phyloP scores from a whole-genome alignment of 2,113 vertebrate genomes.

The Xyrauchen texanus region DNA sequence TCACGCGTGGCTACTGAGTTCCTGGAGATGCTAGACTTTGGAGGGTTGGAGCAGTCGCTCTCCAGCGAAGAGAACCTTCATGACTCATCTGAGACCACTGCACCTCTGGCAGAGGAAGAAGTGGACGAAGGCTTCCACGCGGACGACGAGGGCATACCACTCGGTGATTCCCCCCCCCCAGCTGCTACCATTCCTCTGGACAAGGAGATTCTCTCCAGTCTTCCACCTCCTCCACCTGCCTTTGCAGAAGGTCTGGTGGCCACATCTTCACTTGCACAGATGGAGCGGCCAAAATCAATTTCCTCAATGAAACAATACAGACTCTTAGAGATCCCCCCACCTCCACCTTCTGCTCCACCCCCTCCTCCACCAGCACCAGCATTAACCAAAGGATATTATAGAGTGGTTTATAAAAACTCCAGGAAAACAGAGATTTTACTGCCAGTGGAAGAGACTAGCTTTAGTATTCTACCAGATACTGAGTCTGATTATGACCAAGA shows the following conservation, averaged over 20 bases:
- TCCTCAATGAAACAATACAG: slow-evolving; percentile 12
- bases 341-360: background rate
- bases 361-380: slow-evolving; percentile 28
- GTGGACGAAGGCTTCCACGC: slow-evolving; percentile 85
- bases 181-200: slow-evolving; percentile 61
- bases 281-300: slow-evolving; percentile 1
- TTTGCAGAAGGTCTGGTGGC: slow-evolving; percentile 64
- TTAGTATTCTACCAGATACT: slow-evolving; percentile 70
- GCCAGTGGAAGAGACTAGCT: slow-evolving; percentile 65
- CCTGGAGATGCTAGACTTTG: slow-evolving; percentile 87
- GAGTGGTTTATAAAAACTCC: slow-evolving; percentile 47
- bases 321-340: slow-evolving; percentile 38
- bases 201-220: slow-evolving; percentile 67
- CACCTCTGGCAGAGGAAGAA: slow-evolving; percentile 82
- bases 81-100: slow-evolving; percentile 75
- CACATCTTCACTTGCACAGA: slow-evolving; percentile 4
- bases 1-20: slow-evolving; percentile 88
- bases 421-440: slow-evolving; percentile 58
- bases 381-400: slow-evolving; percentile 54
- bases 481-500: slow-evolving; percentile 90
- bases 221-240: slow-evolving; percentile 72
- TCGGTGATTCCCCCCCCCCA: slow-evolving; percentile 70
- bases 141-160: slow-evolving; percentile 75
- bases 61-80: slow-evolving; percentile 84
- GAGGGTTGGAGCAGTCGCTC: slow-evolving; percentile 78